Evolutionary conservation across 1,140 invertebrate species (phyloP).

Genomic region (Anthonomus grandis): DNA sequence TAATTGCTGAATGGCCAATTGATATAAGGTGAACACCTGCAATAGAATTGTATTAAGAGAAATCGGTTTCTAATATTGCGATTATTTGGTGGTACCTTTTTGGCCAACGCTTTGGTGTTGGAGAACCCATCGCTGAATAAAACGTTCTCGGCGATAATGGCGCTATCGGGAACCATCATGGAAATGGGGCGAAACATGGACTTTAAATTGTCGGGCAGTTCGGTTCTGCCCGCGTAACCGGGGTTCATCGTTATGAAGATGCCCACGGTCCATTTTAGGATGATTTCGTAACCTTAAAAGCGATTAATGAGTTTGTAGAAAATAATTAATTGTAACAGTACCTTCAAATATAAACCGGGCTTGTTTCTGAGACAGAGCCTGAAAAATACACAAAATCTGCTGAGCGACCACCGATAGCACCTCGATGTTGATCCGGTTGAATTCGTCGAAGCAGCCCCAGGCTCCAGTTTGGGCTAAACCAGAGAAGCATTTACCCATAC

Average conservation of each 20-base stretch:
- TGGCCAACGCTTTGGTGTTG: conserved; percentile 71
- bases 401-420: conserved; percentile 85
- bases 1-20: conserved; percentile 67
- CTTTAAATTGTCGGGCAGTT: conserved; percentile 88
- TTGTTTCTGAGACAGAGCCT: conserved; percentile 64
- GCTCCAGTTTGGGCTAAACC: conserved; percentile 73
- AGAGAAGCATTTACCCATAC: conserved; percentile 72
- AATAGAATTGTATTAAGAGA: conserved; percentile 10
- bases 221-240: conserved; percentile 83
- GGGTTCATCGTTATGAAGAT: conserved; percentile 94
- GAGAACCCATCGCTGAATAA: conserved; percentile 86
- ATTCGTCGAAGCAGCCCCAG: conserved; percentile 90
- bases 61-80: background rate
- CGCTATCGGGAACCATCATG: conserved; percentile 90
- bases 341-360: conserved; percentile 79
- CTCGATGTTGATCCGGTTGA: conserved; percentile 87
- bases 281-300: conserved; percentile 56
- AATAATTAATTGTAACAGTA: conserved; percentile 6
- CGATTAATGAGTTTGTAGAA: background rate
- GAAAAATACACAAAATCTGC: conserved; percentile 71
- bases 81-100: conserved; percentile 57
- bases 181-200: conserved; percentile 91
- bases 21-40: conserved; percentile 68
- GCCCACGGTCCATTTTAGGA: conserved; percentile 71
- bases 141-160: conserved; percentile 84